Base-by-base conservation (phyloP, 2,797 vertebrate species). In the Sandelia bainsii region DNA sequence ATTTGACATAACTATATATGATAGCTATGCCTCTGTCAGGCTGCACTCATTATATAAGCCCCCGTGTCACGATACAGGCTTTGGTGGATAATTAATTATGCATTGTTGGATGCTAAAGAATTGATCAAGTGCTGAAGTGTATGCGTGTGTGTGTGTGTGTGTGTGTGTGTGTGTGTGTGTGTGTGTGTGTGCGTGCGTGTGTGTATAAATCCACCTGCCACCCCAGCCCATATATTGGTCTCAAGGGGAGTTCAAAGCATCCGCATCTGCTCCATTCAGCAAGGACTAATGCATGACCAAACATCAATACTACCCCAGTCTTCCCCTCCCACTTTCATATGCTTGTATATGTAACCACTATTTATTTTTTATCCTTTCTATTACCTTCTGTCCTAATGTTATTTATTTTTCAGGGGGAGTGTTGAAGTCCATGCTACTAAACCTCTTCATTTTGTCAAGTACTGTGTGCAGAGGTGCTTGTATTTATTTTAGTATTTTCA, bases 181-280 rank as follows among this genome's bases (percentile, higher is more conserved):
- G 14, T 59, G 58, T 78, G 32, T 67, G 58, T 46, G 44, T 69
- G 34, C 37, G 42, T 39, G 34, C 45, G 25, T 49, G 54, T 57
- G 42, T 61, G 27, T 56, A 11, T 68, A 10, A 32, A 17, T 52
- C 17, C 19, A 56, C 13, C 54, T 71, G 39, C 25, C 10, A 53
- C 51, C 23, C 22, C n/a, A 39, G 54, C 48, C 70, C 60, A 77
- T 66, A 39, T 69, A 80, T 81, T 34, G 10, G 77, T 88, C 88
- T 83, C 82, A 52, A 23, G 75, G 85, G 84, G 53, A 62, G 49
- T 62, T 84, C 61, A 73, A 75, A 82, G 72, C 87, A 87, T 91
- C 85, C 29, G 1, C 29, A 32, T 32, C 29, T 88, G 89, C 60
- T 77, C 51, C 37, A 72, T 76, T 84, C 81, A 81, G 56, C 62